A percentile compares a stretch with the other conserved stretches of the same genome.
Conservation (phyloP, 2,797 vertebrate species). For the Coilia nasus region DNA sequence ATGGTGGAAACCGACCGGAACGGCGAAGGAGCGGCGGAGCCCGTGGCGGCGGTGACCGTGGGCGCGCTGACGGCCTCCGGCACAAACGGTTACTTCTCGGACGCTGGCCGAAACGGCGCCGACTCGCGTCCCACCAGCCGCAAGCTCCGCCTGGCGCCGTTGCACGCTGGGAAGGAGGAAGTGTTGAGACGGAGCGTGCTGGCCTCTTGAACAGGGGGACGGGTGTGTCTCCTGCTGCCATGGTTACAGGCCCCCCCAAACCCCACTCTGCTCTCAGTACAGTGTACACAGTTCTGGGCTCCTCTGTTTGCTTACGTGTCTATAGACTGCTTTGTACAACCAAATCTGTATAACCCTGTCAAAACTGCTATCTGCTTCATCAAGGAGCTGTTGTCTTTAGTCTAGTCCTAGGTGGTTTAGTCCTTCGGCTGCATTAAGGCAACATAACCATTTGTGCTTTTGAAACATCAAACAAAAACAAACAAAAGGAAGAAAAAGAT, state of each 20-base stretch:
- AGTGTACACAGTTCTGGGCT: constrained; percentile 6
- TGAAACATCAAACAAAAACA: constrained; percentile 27
- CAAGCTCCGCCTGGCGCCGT: constrained; percentile 78
- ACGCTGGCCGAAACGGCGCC: constrained; percentile 89
- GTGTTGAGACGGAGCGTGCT: constrained; percentile 91
- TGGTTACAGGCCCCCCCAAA: constrained; percentile 53
- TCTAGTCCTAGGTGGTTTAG: neutral
- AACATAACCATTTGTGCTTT: constrained; percentile 44
- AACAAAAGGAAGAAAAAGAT: neutral
- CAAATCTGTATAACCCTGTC: constrained; percentile 63
- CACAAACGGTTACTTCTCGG: constrained; percentile 91
- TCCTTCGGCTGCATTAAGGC: constrained; percentile 58
- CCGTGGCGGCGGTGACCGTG: constrained; percentile 72
- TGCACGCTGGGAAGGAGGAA: constrained; percentile 87
- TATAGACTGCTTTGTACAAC: constrained; percentile 61
- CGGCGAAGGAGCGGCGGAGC: constrained; percentile 64
- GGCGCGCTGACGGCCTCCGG: constrained; percentile 75
- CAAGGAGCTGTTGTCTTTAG: constrained; percentile 3
- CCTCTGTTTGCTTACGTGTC: constrained; percentile 27
- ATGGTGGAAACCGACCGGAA: constrained; percentile 58
- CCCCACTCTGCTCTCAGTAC: constrained; percentile 13
- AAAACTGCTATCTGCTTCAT: constrained; percentile 28
- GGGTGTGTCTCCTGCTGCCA: constrained; percentile 60
- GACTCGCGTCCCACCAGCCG: constrained; percentile 76
- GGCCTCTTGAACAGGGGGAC: constrained; percentile 71